Percentiles rank a stretch among this genome's conserved stretches.
phyloP scores from a whole-genome alignment of 2,113 vertebrate genomes.

The Petrocephalus microphthalmus region DNA sequence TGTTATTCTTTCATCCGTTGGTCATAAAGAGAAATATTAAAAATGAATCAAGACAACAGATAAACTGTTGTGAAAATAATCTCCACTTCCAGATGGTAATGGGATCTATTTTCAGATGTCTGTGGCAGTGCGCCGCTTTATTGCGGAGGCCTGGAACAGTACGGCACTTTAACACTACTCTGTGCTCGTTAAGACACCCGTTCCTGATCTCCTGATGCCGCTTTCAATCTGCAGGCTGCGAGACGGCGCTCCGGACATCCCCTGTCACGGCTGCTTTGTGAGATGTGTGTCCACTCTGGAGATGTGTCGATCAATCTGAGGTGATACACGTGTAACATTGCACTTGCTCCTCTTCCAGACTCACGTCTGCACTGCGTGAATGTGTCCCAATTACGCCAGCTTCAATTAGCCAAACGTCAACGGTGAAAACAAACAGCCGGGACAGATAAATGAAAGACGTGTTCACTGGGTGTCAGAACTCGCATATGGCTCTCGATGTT shows the following conservation, averaged over 20 bases:
- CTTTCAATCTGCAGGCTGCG: background rate
- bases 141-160: background rate
- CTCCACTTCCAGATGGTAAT: background rate
- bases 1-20: background rate
- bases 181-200: background rate
- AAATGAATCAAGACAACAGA: background rate
- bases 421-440: slow-evolving; percentile 22
- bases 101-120: background rate
- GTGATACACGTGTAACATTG: background rate
- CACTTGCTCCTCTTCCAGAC: background rate
- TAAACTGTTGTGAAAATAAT: background rate
- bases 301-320: slow-evolving; percentile 14
- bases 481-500: slow-evolving; percentile 23
- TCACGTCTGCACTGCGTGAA: background rate
- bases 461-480: slow-evolving; percentile 22
- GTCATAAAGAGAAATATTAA: background rate
- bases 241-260: background rate
- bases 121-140: background rate
- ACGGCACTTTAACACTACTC: background rate
- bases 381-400: slow-evolving; percentile 38
- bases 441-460: slow-evolving; percentile 33
- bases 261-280: background rate
- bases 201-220: background rate
- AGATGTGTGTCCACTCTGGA: slow-evolving; percentile 8
- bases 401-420: slow-evolving; percentile 35